A percentile compares a stretch with the other conserved stretches of the same genome.
Conservation (phyloP, 2,113 vertebrate genomes). For the Pleuronectes platessa region DNA sequence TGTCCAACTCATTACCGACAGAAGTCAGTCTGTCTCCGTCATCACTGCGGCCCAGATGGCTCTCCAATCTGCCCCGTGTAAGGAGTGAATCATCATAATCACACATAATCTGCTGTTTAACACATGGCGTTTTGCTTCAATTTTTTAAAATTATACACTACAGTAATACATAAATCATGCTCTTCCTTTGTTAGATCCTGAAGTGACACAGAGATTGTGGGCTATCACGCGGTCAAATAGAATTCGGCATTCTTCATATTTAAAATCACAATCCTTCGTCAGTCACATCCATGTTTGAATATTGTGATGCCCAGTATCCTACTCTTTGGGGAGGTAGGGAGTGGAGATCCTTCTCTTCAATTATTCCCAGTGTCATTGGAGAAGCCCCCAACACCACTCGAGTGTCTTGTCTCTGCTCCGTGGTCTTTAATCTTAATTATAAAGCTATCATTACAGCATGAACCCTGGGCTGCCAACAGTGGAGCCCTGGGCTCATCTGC, state of each 20-base stretch:
- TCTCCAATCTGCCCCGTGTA: constrained; percentile 71
- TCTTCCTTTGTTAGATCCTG: constrained; percentile 4
- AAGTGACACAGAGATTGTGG: constrained; percentile 17
- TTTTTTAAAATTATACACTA: constrained; percentile 45
- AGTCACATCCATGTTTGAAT: constrained; percentile 54
- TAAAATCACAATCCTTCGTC: constrained; percentile 34
- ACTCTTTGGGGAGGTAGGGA: constrained; percentile 61
- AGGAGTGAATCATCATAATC: constrained; percentile 70
- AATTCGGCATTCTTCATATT: constrained; percentile 14
- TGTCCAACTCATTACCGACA: constrained; percentile 66
- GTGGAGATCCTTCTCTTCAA: constrained; percentile 76
- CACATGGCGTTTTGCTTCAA: constrained; percentile 67
- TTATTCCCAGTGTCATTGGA: constrained; percentile 79
- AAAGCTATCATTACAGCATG: constrained; percentile 84
- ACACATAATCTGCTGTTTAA: constrained; percentile 70
- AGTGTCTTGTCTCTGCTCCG: constrained; percentile 78
- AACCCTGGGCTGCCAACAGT: constrained; percentile 80
- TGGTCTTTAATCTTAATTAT: constrained; percentile 88
- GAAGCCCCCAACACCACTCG: constrained; percentile 75
- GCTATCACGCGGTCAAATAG: not conserved
- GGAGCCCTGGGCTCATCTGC: constrained; percentile 78
- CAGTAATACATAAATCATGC: constrained; percentile 49
- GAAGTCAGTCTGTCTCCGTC: constrained; percentile 65
- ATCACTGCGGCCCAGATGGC: constrained; percentile 71
- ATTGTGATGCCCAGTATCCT: constrained; percentile 40